A percentile compares a stretch with the other conserved stretches of the same genome.
These are phyloP conservation scores for Caradrina clavipalpis DNA, from an alignment of 2,888 invertebrate species.

Conservation along the genomic window DNA sequence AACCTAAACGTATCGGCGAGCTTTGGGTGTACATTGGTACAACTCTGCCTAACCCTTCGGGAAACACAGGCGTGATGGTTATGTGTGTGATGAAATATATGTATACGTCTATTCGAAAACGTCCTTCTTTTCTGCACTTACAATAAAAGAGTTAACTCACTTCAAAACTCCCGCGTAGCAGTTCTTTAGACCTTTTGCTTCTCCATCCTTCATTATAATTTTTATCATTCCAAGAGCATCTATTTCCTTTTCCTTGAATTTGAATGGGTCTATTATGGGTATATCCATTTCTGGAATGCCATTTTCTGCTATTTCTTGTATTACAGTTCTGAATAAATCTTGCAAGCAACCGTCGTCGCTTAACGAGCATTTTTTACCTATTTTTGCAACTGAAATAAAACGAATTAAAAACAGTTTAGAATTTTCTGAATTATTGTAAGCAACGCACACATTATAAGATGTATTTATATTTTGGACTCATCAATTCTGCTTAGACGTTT, in stretches of 20 bases:
- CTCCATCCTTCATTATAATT: conserved; percentile 20
- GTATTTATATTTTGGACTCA: too few relatives aligned
- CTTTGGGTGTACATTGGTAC: too few relatives aligned
- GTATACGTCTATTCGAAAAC: too few relatives aligned
- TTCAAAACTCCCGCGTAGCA: conserved; percentile 19
- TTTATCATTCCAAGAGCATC: conserved; percentile 39
- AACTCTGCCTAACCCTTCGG: too few relatives aligned
- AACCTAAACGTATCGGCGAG: too few relatives aligned
- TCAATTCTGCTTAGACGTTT: too few relatives aligned
- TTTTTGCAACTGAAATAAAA: conserved; percentile 37
- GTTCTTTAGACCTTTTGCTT: conserved; percentile 42
- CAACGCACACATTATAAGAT: background rate
- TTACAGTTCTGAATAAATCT: background rate
- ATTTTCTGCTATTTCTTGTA: conserved; percentile 20
- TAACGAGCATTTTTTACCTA: conserved; percentile 33
- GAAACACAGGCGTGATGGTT: too few relatives aligned
- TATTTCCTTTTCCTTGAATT: conserved; percentile 9
- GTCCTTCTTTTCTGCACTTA: too few relatives aligned
- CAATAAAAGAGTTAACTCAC: conserved; percentile 42
- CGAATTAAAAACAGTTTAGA: background rate
- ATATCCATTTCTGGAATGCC: conserved; percentile 44
- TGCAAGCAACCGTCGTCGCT: conserved; percentile 28
- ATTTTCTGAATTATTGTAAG: background rate
- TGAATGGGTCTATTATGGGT: conserved; percentile 42
- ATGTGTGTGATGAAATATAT: too few relatives aligned